A percentile compares a stretch with the other conserved stretches of the same genome.
These are phyloP conservation scores for Muscicapa comitata DNA, from an alignment of 2,797 vertebrate genomes.

Conservation along the genomic window DNA sequence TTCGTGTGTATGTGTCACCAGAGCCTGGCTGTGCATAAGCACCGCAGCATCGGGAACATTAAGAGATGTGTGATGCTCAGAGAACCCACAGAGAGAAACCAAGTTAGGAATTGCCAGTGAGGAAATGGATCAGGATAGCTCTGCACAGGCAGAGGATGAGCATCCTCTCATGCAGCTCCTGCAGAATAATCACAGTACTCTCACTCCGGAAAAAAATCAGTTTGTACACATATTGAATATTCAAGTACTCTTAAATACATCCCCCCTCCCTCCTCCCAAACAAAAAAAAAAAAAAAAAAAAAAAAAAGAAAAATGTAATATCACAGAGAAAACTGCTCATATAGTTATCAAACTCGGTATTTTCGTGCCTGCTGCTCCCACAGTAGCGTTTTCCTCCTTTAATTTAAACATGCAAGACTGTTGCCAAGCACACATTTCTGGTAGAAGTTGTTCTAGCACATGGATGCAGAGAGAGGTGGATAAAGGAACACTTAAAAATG, in stretches of 20 bases:
- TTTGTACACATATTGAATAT: neutral
- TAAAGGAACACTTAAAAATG: neutral
- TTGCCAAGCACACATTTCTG: neutral
- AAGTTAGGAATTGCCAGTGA: neutral
- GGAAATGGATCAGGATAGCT: neutral
- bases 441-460: neutral
- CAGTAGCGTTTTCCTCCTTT: neutral
- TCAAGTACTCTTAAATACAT: neutral
- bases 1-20: accelerated
- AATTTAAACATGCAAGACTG: neutral
- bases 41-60: accelerated
- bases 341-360: neutral
- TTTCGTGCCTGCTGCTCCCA: neutral
- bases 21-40: accelerated
- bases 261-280: neutral
- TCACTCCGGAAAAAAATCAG: neutral
- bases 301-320: neutral
- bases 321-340: neutral
- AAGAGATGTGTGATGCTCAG: accelerated
- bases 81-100: neutral
- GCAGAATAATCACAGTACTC: neutral
- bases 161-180: neutral
- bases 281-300: too few species aligned
- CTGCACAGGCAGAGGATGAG: neutral
- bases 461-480: neutral